Conservation (phyloP, 2,797 vertebrate genomes). For the Chelon auratus region DNA sequence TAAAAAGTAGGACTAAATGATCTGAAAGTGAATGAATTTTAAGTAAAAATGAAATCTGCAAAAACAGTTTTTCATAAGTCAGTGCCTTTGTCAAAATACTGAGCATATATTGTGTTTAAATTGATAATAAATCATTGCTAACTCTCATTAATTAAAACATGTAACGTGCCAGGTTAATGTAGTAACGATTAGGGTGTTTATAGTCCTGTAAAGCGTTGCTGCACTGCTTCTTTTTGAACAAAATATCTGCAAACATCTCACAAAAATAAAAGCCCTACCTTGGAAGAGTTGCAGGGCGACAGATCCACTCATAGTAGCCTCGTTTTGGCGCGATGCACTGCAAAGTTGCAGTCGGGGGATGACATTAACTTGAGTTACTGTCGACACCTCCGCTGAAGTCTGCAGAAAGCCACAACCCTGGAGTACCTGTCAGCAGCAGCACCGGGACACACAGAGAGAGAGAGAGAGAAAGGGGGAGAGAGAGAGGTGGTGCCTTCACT, state of each 20-base stretch:
- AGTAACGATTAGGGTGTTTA: neutral
- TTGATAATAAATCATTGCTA: neutral
- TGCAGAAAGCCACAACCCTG: conserved; percentile 14
- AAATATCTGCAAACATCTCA: too few relatives aligned
- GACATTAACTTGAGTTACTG: conserved; percentile 1
- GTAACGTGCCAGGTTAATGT: neutral
- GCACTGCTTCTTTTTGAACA: neutral
- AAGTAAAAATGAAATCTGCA: neutral
- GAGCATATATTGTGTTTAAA: neutral
- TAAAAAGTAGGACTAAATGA: too few relatives aligned
- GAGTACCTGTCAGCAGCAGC: conserved; percentile 43
- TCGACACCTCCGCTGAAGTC: conserved; percentile 33
- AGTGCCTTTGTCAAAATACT: too few relatives aligned
- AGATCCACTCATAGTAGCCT: neutral
- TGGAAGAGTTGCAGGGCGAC: conserved; percentile 8
- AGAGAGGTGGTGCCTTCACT: conserved; percentile 6
- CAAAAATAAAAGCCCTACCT: conserved; percentile 44
- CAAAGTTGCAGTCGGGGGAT: conserved; percentile 11
- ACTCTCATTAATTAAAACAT: neutral
- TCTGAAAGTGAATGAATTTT: neutral
- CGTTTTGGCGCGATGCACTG: neutral
- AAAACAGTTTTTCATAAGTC: neutral
- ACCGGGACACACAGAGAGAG: neutral
- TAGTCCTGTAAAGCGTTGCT: too few relatives aligned
- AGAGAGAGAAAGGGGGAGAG: neutral